A percentile compares a stretch with the other conserved stretches of the same genome.
phyloP scores from a whole-genome alignment of 2,797 vertebrate genomes.

The Alosa sapidissima region DNA sequence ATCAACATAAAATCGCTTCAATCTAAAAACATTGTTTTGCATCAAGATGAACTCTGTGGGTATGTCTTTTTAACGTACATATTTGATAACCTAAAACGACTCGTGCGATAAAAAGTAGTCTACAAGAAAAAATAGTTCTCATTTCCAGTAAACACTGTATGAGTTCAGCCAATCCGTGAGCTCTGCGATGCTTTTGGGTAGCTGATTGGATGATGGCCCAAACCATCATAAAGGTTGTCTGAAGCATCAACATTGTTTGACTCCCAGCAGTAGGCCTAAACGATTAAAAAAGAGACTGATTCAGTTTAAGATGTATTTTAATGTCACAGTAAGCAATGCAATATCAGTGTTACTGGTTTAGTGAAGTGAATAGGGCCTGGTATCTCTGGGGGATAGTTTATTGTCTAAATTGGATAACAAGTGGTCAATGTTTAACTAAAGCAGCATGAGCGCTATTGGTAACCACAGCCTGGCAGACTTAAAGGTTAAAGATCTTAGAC shows the following conservation, averaged over 20 bases:
- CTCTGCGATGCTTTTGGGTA: constrained; percentile 42
- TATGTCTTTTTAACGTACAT: background rate
- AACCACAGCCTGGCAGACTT: constrained; percentile 39
- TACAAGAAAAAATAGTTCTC: background rate
- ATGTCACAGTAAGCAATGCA: background rate
- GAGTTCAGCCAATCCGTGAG: constrained; percentile 60
- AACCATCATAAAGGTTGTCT: background rate
- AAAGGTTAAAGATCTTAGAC: constrained; percentile 59
- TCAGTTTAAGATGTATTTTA: background rate
- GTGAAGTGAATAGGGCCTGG: background rate
- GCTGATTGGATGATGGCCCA: constrained; percentile 36
- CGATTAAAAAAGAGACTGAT: background rate
- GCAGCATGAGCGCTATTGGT: background rate
- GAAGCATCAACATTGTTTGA: background rate
- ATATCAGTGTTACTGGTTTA: background rate
- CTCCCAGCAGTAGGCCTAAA: too few species aligned
- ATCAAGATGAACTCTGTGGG: background rate
- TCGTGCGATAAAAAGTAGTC: background rate
- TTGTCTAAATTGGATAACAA: background rate
- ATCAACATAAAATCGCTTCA: background rate
- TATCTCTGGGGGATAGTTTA: background rate
- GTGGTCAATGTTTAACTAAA: constrained; percentile 70
- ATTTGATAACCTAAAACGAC: too few species aligned
- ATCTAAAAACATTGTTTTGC: background rate
- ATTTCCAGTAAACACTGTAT: background rate